A percentile compares a stretch with the other conserved stretches of the same genome.
phyloP scores from a whole-genome alignment of 1,140 invertebrate genomes.

The Ostrea denselamellosa region DNA sequence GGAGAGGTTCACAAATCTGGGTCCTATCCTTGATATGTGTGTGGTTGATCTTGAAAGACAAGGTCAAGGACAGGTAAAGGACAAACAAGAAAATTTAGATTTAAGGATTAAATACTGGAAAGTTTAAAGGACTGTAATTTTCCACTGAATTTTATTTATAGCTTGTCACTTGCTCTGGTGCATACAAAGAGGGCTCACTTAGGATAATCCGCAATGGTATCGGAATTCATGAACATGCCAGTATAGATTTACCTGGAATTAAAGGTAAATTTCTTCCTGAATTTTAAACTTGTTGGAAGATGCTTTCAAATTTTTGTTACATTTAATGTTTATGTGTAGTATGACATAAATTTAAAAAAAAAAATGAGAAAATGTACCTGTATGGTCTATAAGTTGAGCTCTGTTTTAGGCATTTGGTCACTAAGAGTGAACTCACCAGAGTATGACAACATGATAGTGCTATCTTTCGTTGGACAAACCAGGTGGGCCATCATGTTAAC shows the following conservation, averaged over 20 bases:
- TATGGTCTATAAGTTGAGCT: not conserved
- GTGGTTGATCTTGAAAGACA: slow-evolving; percentile 95
- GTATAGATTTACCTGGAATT: slow-evolving; percentile 96
- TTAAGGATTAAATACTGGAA: not conserved
- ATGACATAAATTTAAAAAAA: too few relatives aligned
- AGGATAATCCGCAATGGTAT: slow-evolving; percentile 98
- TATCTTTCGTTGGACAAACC: slow-evolving; percentile 96
- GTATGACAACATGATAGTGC: slow-evolving; percentile 92
- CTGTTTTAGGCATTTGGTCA: slow-evolving; percentile 89
- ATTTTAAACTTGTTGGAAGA: too few relatives aligned
- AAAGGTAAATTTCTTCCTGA: slow-evolving; percentile 82
- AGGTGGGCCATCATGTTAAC: slow-evolving; percentile 78
- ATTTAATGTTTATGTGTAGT: too few relatives aligned
- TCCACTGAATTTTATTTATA: slow-evolving; percentile 64
- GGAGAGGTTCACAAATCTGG: slow-evolving; percentile 98
- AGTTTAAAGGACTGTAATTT: not conserved
- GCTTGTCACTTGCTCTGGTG: slow-evolving; percentile 97
- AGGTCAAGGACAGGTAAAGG: slow-evolving; percentile 92
- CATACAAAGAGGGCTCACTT: slow-evolving; percentile 98
- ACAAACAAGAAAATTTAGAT: not conserved
- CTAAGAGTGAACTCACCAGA: slow-evolving; percentile 86
- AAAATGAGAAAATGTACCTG: not conserved
- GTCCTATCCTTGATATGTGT: slow-evolving; percentile 98
- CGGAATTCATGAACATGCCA: slow-evolving; percentile 98
- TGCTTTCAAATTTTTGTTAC: too few relatives aligned